These are phyloP conservation scores for Monomorium pharaonis DNA, from an alignment of 1,140 invertebrate species.

Conservation along the genomic window DNA sequence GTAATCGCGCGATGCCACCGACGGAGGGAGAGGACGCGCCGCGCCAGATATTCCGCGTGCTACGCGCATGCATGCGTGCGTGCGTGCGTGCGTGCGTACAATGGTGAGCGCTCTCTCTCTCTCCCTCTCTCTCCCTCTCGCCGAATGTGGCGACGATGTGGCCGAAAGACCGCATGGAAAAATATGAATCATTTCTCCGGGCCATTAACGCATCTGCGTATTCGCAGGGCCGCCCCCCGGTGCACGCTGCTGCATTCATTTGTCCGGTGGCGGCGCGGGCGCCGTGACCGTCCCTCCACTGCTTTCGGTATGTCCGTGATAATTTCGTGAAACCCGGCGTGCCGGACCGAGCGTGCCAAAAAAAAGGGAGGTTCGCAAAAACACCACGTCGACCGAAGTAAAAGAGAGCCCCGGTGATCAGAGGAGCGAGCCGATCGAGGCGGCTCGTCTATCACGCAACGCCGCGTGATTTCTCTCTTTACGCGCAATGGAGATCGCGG, in stretches of 20 bases:
- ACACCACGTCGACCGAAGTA: not conserved
- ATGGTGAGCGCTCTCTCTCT: too few species aligned
- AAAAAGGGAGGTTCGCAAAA: constrained; percentile 50
- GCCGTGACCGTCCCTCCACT: constrained; percentile 41
- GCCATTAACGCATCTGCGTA: constrained; percentile 65
- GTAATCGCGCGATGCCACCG: constrained; percentile 1
- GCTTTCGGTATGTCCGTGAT: constrained; percentile 65
- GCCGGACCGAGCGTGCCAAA: constrained; percentile 8
- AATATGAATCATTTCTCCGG: constrained; percentile 67
- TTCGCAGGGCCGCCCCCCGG: constrained; percentile 61
- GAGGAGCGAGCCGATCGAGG: constrained; percentile 16
- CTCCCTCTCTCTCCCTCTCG: not conserved
- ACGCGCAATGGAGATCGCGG: not conserved
- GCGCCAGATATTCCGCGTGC: constrained; percentile 19
- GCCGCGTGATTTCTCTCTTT: not conserved
- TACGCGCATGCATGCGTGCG: not conserved
- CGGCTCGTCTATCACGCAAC: constrained; percentile 27
- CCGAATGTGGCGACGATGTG: not conserved
- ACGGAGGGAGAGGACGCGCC: not conserved
- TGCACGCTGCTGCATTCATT: constrained; percentile 62
- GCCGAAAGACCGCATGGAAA: constrained; percentile 31
- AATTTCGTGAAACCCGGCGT: constrained; percentile 71
- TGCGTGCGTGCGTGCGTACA: not conserved
- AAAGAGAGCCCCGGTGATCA: constrained; percentile 35
- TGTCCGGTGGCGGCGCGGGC: constrained; percentile 28